Base-by-base conservation (phyloP, 1,140 invertebrate genomes). In the Cardiocondyla obscurior region DNA sequence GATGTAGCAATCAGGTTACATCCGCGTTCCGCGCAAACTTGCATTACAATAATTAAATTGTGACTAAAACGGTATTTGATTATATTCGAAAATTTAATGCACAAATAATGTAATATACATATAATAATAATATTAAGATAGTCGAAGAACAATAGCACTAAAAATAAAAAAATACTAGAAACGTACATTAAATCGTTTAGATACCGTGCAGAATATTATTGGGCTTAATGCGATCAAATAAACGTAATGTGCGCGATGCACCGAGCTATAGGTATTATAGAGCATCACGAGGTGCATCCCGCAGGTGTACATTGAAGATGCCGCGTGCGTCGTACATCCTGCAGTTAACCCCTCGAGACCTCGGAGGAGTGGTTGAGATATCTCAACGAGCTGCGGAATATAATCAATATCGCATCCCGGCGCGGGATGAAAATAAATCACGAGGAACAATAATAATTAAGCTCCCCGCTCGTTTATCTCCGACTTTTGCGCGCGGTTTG, bases 401-500 rank as follows among this genome's bases (percentile, higher is more conserved):
- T 82, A 82, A 82, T 82, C 70, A 82, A 82, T 82, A 74, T 74
- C 69, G 69, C 46, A 74, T 82, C 79, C 39, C 70, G 79, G 22
- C 19, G n/a, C 74, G 69, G 83, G 81, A 84, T 76, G 83, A 87
- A 89, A 83, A 86, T 83, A 86, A 88, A 86, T 85, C 73, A 64
- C 16, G 73, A 76, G 19, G 42, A 76, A 76, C 44, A 64, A 64
- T 64, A 60, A 76, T 76, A 76, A 76, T 76, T 76, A 76, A 76
- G 57, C 64, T 33, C 42, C 73, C 64, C 72, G 39, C 72, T 76
- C 72, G 72, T 76, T 76, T 44, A 76, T 76, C 58, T 76, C 73
- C 58, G 49, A 19, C 51, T 72, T 83, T 60, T 5, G 39, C 55
- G 42, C 57, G 19, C 36, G 30, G 36, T 46, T 33, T 57, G 55